Percentiles rank a stretch among this genome's conserved stretches.
Conservation (phyloP, 2,113 vertebrate species). For the Neodon shergylaensis region DNA sequence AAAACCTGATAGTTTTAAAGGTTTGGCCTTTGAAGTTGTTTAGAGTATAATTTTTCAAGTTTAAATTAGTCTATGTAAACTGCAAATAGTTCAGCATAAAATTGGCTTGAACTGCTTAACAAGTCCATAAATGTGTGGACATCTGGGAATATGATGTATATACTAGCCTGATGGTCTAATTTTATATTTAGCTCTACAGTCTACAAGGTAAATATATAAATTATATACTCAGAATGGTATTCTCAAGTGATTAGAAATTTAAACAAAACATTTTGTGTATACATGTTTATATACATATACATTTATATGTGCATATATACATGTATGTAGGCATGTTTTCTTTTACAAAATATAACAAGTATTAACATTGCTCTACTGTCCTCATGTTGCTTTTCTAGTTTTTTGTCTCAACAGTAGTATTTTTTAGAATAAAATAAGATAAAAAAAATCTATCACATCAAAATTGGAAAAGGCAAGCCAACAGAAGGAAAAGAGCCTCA, state of each 20-base stretch:
- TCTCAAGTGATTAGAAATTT: conserved; percentile 32
- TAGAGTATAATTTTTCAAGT: conserved; percentile 60
- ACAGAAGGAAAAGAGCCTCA: not conserved
- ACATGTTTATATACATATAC: not conserved
- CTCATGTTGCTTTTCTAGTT: not conserved
- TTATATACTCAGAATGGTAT: conserved; percentile 43
- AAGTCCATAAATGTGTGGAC: conserved; percentile 68
- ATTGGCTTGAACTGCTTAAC: conserved; percentile 66
- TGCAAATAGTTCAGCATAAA: conserved; percentile 56
- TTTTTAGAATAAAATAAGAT: not conserved
- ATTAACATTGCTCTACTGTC: not conserved
- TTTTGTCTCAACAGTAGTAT: not conserved
- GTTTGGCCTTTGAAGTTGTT: conserved; percentile 22
- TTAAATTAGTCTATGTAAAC: conserved; percentile 62
- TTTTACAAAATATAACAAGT: conserved; percentile 45
- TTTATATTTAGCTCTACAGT: conserved; percentile 57
- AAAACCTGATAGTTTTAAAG: not conserved
- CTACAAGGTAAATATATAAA: conserved; percentile 65
- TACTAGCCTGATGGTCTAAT: conserved; percentile 66
- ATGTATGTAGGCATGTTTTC: not conserved
- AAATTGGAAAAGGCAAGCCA: not conserved
- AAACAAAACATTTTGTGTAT: not conserved
- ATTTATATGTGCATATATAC: not conserved
- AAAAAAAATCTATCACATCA: not conserved
- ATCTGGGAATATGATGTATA: conserved; percentile 50